A percentile compares a stretch with the other conserved stretches of the same genome.
Conservation (phyloP, 2,888 invertebrate genomes). For the Meiosimyza platycephala region DNA sequence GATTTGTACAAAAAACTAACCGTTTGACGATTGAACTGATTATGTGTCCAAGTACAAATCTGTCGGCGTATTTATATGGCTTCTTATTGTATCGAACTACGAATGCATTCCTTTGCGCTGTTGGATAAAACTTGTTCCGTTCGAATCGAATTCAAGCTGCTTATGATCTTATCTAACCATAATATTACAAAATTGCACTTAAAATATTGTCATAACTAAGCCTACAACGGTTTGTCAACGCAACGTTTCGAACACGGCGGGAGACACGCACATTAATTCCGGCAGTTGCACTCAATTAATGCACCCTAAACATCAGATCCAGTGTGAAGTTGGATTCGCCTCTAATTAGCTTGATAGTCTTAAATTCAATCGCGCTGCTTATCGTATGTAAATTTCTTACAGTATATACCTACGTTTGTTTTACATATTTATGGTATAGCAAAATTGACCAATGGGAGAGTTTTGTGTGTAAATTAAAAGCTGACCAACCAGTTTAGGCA, state of each 20-base stretch:
- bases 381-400: not conserved
- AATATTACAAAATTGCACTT: conserved; percentile 35
- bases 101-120: not conserved
- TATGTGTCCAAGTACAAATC: conserved; percentile 25
- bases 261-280: not conserved
- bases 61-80: conserved; percentile 6
- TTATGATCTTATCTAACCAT: not conserved
- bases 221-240: not conserved
- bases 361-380: not conserved
- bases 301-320: not conserved
- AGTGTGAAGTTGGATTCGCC: not conserved
- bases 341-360: not conserved
- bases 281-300: not conserved
- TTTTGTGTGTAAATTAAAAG: not conserved
- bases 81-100: not conserved
- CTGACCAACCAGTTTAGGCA: conserved; percentile 6
- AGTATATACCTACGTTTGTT: too few relatives aligned
- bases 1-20: conserved; percentile 11
- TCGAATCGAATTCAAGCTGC: not conserved
- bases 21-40: conserved; percentile 37
- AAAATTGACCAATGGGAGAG: not conserved
- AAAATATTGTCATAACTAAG: conserved; percentile 37
- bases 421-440: too few relatives aligned
- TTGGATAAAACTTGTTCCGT: conserved; percentile 14
- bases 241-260: too few relatives aligned